Percentiles rank a stretch among this genome's conserved stretches.
phyloP scores from a whole-genome alignment of 2,113 vertebrate genomes.

The Noturus placidus region DNA sequence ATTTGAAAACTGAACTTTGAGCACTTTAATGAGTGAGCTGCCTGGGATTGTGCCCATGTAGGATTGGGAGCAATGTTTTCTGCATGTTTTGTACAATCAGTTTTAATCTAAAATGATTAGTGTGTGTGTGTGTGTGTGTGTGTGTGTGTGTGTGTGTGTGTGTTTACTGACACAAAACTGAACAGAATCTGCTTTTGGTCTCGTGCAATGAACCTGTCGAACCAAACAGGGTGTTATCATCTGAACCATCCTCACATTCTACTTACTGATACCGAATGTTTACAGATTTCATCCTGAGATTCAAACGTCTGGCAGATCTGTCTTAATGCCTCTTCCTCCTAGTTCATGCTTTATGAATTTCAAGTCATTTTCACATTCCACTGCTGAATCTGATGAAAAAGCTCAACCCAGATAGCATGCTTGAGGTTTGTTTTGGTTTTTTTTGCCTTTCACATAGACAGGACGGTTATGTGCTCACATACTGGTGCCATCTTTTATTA shows the following conservation, averaged over 20 bases:
- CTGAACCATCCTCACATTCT: conserved; percentile 17
- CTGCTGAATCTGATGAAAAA: not conserved
- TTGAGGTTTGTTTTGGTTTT: not conserved
- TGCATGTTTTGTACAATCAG: conserved; percentile 44
- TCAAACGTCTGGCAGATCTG: not conserved
- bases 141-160: conserved; percentile 11
- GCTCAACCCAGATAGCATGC: not conserved
- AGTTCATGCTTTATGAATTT: conserved; percentile 4
- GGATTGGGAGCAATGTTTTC: conserved; percentile 35
- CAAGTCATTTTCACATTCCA: not conserved
- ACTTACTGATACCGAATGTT: conserved; percentile 34
- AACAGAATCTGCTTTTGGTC: conserved; percentile 31
- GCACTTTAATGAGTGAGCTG: conserved; percentile 72
- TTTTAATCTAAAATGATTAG: conserved; percentile 29
- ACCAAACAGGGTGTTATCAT: conserved; percentile 30
- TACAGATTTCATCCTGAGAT: conserved; percentile 13
- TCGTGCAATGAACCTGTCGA: conserved; percentile 30
- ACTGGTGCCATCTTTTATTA: conserved; percentile 66
- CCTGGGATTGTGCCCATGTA: conserved; percentile 22
- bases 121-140: not conserved
- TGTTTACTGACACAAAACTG: conserved; percentile 46
- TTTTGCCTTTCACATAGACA: not conserved
- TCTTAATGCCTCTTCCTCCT: not conserved
- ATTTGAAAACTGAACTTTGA: conserved; percentile 53
- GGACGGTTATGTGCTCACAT: conserved; percentile 51